Evolutionary conservation across 2,888 invertebrate species (phyloP).

Genomic region (Selenia dentaria): DNA sequence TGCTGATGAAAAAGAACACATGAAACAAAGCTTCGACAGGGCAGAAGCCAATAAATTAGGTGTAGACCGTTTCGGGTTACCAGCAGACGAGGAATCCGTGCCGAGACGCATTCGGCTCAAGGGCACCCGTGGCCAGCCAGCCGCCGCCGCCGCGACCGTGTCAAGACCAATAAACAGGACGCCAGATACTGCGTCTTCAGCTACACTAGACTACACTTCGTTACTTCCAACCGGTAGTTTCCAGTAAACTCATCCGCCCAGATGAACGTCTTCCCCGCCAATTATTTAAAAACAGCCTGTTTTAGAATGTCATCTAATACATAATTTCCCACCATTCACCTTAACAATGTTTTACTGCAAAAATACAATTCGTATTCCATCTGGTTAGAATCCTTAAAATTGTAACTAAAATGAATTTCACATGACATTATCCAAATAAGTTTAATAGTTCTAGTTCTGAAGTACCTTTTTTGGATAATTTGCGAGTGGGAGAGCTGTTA

Average conservation of each 20-base stretch:
- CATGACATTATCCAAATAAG: not conserved
- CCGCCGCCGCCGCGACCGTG: conserved; percentile 19
- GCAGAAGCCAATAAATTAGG: conserved; percentile 23
- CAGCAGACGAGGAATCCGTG: conserved; percentile 36
- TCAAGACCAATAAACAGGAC: conserved; percentile 43
- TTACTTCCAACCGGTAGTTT: too few species aligned
- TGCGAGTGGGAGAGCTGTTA: not conserved
- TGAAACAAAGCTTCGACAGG: too few species aligned
- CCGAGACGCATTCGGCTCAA: conserved; percentile 50
- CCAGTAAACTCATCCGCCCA: too few species aligned
- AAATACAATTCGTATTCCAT: too few species aligned
- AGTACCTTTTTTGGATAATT: not conserved
- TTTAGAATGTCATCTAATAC: too few species aligned
- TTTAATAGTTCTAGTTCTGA: conserved; percentile 1
- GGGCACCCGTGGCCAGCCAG: conserved; percentile 40
- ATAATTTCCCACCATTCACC: too few species aligned
- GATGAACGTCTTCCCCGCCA: too few species aligned
- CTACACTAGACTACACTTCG: not conserved
- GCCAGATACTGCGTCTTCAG: not conserved
- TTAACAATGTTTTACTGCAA: too few species aligned
- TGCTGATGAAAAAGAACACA: too few species aligned
- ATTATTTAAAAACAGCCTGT: too few species aligned
- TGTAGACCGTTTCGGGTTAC: conserved; percentile 15
- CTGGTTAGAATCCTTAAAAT: too few species aligned
- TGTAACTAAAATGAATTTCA: too few species aligned